phyloP scores from a whole-genome alignment of 2,888 invertebrate species.

The Galeopsomyia nigrocyanea region DNA sequence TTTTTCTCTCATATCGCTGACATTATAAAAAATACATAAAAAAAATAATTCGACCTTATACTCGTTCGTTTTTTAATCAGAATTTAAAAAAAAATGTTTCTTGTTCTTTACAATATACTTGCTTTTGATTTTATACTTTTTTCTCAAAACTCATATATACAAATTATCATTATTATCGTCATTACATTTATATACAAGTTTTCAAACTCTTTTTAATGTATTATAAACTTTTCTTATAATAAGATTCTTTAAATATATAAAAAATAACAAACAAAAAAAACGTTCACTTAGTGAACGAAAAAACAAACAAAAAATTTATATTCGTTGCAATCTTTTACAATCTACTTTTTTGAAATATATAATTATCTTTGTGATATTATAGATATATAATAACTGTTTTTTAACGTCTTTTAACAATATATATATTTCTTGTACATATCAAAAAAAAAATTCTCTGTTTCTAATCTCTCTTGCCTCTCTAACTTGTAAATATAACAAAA shows the following conservation, averaged over 20 bases:
- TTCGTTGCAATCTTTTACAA: too few species aligned
- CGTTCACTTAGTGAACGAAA: too few species aligned
- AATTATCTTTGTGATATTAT: slow-evolving; percentile 13
- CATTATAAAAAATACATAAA: slow-evolving; percentile 26
- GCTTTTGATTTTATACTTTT: slow-evolving; percentile 22
- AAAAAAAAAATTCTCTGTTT: too few species aligned
- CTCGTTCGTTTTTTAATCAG: slow-evolving; percentile 27
- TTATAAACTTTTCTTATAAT: slow-evolving; percentile 14
- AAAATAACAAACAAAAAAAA: not conserved
- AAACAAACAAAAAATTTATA: too few species aligned
- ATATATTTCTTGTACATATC: slow-evolving; percentile 24
- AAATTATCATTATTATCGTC: slow-evolving; percentile 13
- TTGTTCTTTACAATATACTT: slow-evolving; percentile 29
- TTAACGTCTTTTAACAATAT: not conserved
- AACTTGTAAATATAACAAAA: too few species aligned
- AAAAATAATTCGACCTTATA: slow-evolving; percentile 26
- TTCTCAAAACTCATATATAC: slow-evolving; percentile 8
- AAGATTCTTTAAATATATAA: slow-evolving; percentile 3
- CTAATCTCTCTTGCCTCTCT: too few species aligned
- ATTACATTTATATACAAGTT: slow-evolving; percentile 34
- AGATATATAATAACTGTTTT: slow-evolving; percentile 11
- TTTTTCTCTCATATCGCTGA: slow-evolving; percentile 36
- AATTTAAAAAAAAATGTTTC: slow-evolving; percentile 15
- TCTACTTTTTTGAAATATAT: slow-evolving; percentile 11
- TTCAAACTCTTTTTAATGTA: slow-evolving; percentile 33